Percentiles rank a stretch among this genome's conserved stretches.
Evolutionary conservation across 2,888 invertebrate genomes (phyloP).

Genomic region (Oegoconia quadripuncta): DNA sequence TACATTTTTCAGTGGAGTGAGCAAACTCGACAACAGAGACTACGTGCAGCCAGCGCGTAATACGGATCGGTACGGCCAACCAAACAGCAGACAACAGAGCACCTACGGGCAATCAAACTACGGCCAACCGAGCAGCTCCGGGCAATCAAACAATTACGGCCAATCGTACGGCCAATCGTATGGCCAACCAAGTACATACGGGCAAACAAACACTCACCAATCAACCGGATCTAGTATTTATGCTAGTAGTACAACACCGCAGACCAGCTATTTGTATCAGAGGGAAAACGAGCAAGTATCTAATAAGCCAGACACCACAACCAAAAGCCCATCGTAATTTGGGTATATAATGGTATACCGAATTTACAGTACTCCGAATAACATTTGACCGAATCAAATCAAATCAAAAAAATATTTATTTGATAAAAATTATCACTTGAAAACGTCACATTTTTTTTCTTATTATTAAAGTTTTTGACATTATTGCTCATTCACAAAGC

Average conservation of each 20-base stretch:
- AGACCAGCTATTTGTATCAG: slow-evolving; percentile 78
- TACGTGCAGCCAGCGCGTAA: slow-evolving; percentile 9
- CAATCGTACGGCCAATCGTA: slow-evolving; percentile 23
- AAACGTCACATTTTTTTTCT: too few relatives aligned
- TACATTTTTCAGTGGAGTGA: slow-evolving; percentile 43
- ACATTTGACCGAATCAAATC: too few relatives aligned
- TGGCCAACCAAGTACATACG: slow-evolving; percentile 19
- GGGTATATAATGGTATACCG: too few relatives aligned
- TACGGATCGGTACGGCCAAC: neutral
- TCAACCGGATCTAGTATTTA: slow-evolving; percentile 24
- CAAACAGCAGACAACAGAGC: slow-evolving; percentile 12
- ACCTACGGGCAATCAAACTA: slow-evolving; percentile 25
- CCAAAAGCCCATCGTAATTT: slow-evolving; percentile 50
- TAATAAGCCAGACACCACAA: slow-evolving; percentile 53
- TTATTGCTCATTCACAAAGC: too few relatives aligned
- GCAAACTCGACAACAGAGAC: slow-evolving; percentile 37
- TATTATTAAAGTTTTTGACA: too few relatives aligned
- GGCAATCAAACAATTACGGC: slow-evolving; percentile 7
- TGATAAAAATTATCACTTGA: too few relatives aligned
- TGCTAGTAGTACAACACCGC: slow-evolving; percentile 55
- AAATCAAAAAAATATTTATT: too few relatives aligned
- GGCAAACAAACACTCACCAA: slow-evolving; percentile 14
- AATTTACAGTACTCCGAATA: too few relatives aligned
- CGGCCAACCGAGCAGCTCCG: slow-evolving; percentile 17
- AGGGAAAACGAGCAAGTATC: slow-evolving; percentile 67